Conservation (phyloP, 2,113 vertebrate species). For the Pteruthius melanotis region DNA sequence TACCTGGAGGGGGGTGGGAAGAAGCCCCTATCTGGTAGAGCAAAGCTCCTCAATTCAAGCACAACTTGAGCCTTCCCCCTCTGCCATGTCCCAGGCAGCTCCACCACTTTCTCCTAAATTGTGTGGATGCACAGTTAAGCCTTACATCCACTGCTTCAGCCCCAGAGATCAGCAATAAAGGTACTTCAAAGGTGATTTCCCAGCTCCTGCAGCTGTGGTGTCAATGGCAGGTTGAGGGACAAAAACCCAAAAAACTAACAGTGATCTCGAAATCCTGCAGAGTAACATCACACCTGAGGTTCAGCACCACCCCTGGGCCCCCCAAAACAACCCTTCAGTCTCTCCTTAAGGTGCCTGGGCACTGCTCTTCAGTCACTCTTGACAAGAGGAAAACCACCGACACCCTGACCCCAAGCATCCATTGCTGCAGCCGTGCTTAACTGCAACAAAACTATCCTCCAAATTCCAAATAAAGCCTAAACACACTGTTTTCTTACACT, state of each 20-base stretch:
- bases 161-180: background rate
- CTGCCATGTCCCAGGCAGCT: background rate
- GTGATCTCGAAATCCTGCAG: background rate
- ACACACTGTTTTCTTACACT: background rate
- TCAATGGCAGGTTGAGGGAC: background rate
- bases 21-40: background rate
- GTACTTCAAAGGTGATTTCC: background rate
- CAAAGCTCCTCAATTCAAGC: background rate
- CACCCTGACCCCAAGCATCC: background rate
- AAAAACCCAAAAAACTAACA: background rate
- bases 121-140: background rate
- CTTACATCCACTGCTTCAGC: background rate
- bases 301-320: background rate
- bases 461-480: background rate
- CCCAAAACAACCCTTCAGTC: background rate
- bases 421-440: background rate
- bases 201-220: background rate
- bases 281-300: background rate
- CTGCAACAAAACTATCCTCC: background rate
- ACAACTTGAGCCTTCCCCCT: background rate
- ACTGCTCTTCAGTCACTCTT: background rate
- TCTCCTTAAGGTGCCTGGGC: background rate
- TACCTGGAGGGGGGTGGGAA: background rate
- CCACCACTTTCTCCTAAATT: background rate
- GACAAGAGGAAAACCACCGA: fast-evolving